phyloP scores from a whole-genome alignment of 2,888 invertebrate genomes.

The Panzeria rudis region DNA sequence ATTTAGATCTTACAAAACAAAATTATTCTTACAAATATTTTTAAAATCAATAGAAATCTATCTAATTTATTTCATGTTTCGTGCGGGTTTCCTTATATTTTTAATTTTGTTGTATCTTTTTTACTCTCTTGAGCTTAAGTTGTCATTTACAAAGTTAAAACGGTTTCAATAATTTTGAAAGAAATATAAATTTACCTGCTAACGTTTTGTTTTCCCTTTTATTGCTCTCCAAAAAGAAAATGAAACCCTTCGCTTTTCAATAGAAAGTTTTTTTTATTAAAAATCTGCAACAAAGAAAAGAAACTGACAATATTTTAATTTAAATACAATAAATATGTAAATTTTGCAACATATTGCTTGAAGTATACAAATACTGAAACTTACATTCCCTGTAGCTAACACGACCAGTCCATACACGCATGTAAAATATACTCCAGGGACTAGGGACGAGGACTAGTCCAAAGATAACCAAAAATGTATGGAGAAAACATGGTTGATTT shows the following conservation, averaged over 20 bases:
- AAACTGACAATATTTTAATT: conserved; percentile 50
- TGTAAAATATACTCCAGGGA: no score
- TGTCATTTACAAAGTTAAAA: background rate
- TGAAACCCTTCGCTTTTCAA: conserved; percentile 48
- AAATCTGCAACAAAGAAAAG: conserved; percentile 5
- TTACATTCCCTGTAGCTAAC: no score
- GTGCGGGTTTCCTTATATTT: background rate
- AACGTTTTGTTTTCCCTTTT: conserved; percentile 1
- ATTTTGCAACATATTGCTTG: conserved; percentile 50
- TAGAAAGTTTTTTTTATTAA: conserved; percentile 36
- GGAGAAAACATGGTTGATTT: no score
- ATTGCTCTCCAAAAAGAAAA: background rate
- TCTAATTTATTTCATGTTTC: background rate
- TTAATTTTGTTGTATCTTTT: background rate
- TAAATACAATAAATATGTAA: conserved; percentile 68
- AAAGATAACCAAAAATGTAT: no score
- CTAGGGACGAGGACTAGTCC: no score
- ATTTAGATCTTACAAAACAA: no score
- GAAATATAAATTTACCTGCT: conserved; percentile 15
- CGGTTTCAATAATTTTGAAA: background rate
- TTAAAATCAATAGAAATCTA: background rate
- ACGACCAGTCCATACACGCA: no score
- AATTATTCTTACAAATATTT: background rate
- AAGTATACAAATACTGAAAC: background rate
- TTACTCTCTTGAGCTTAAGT: background rate